A percentile compares a stretch with the other conserved stretches of the same genome.
These are phyloP conservation scores for Eulemur macaco DNA, from an alignment of 2,113 vertebrate genomes.

Conservation along the genomic window DNA sequence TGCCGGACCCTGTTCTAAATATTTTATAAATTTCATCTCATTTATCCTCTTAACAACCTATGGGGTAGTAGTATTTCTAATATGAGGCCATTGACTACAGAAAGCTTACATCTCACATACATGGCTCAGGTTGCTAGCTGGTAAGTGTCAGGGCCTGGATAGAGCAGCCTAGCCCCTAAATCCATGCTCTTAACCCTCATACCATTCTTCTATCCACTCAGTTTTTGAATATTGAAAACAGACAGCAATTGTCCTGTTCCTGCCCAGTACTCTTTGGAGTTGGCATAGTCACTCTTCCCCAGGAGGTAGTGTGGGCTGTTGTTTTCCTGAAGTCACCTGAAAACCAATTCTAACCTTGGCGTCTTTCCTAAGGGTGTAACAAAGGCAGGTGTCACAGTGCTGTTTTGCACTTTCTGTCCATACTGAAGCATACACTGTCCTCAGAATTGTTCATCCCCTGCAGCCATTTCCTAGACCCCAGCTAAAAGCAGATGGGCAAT, in stretches of 20 bases:
- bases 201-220: not conserved
- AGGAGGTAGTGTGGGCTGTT: not conserved
- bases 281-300: not conserved
- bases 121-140: not conserved
- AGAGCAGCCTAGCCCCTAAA: not conserved
- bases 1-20: not conserved
- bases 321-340: not conserved
- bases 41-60: not conserved
- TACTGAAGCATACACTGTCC: accelerated
- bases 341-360: not conserved
- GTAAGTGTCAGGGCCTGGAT: not conserved
- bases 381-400: too few species aligned
- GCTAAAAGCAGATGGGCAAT: not conserved
- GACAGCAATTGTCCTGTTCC: not conserved
- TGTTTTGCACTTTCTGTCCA: too few species aligned
- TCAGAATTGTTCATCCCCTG: not conserved
- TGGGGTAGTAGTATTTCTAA: not conserved
- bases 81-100: not conserved
- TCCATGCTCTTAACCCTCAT: not conserved
- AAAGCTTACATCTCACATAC: not conserved
- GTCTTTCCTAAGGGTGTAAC: not conserved
- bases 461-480: not conserved
- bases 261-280: not conserved
- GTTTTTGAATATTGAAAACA: not conserved
- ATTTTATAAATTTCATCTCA: not conserved